A percentile compares a stretch with the other conserved stretches of the same genome.
phyloP scores from a whole-genome alignment of 2,113 vertebrate genomes.

The Mohoua ochrocephala region DNA sequence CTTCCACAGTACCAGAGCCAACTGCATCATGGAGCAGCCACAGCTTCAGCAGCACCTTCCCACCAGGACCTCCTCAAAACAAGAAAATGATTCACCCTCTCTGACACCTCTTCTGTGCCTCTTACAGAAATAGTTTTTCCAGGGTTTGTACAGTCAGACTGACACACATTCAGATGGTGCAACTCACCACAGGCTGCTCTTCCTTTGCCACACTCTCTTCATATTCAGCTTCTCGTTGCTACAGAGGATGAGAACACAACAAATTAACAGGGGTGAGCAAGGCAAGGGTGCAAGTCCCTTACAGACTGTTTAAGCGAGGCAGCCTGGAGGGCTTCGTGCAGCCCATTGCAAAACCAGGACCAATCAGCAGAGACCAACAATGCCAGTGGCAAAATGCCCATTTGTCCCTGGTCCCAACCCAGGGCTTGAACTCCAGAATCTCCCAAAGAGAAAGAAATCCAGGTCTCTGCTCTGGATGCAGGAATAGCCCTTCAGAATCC shows the following conservation, averaged over 20 bases:
- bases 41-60: not conserved
- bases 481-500: not conserved
- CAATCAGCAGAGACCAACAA: not conserved
- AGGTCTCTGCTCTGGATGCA: not conserved
- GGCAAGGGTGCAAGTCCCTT: not conserved
- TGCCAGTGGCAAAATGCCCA: not conserved
- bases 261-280: not conserved
- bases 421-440: not conserved
- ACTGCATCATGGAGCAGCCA: not conserved
- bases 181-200: slow-evolving; percentile 87
- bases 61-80: not conserved
- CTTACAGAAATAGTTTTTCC: not conserved
- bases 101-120: not conserved
- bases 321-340: not conserved
- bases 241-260: not conserved
- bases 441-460: not conserved
- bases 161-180: not conserved
- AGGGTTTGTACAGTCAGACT: not conserved
- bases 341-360: not conserved
- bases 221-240: slow-evolving; percentile 93
- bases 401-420: not conserved
- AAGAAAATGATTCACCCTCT: not conserved
- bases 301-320: not conserved
- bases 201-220: slow-evolving; percentile 90
- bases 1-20: not conserved